A percentile compares a stretch with the other conserved stretches of the same genome.
Evolutionary conservation across 2,113 vertebrate species (phyloP).

Genomic region (Aphyosemion australe): DNA sequence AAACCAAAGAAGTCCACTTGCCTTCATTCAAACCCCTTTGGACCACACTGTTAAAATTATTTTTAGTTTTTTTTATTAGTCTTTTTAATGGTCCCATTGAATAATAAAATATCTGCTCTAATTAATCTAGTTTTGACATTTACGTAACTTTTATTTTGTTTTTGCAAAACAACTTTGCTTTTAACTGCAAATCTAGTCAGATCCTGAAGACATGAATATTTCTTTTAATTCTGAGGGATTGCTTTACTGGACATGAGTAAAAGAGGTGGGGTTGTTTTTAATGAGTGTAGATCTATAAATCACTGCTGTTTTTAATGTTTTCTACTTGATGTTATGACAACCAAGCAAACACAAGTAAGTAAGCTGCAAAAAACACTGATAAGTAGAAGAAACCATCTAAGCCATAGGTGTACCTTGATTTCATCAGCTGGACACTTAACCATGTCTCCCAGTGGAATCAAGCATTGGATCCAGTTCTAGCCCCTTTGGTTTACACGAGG

Average conservation of each 20-base stretch:
- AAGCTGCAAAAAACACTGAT: conserved; percentile 22
- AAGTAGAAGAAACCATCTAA: neutral
- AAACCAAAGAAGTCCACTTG: too few species aligned
- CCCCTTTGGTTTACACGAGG: conserved; percentile 18
- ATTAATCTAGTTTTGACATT: too few species aligned
- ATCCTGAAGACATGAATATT: conserved; percentile 7
- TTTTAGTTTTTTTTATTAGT: too few species aligned
- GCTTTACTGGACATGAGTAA: conserved; percentile 30
- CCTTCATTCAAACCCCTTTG: too few species aligned
- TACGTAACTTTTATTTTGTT: neutral
- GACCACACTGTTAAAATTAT: too few species aligned
- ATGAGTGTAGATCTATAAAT: conserved; percentile 45
- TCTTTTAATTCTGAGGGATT: conserved; percentile 19
- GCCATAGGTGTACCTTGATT: too few species aligned
- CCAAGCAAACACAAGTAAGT: conserved; percentile 46
- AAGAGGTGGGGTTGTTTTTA: conserved; percentile 43
- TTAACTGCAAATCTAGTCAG: conserved; percentile 9
- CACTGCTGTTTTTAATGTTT: conserved; percentile 41
- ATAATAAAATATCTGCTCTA: too few species aligned
- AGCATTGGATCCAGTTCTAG: conserved; percentile 20
- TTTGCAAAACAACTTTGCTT: neutral
- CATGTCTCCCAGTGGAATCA: too few species aligned
- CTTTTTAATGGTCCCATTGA: too few species aligned
- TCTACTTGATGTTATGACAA: conserved; percentile 54
- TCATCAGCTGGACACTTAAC: too few species aligned